These are phyloP conservation scores for Lepidostoma basale DNA, from an alignment of 1,140 invertebrate genomes.

Conservation along the genomic window DNA sequence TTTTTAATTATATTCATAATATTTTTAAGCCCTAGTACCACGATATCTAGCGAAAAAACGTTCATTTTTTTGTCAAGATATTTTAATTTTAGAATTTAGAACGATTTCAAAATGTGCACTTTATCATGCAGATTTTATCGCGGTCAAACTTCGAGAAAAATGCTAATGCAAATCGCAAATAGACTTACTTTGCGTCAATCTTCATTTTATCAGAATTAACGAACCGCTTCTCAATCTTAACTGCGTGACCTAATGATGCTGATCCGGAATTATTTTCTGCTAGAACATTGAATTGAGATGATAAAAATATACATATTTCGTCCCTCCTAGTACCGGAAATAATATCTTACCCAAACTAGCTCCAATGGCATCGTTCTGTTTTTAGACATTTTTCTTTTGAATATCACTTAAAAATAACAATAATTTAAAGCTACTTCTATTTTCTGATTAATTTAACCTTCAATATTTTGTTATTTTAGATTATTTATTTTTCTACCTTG, in stretches of 20 bases:
- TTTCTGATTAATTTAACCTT: too few species aligned
- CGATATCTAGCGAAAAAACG: too few species aligned
- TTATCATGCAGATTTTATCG: neutral
- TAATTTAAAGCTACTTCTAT: too few species aligned
- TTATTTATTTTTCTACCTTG: too few species aligned
- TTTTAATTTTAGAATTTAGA: neutral
- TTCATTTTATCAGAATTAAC: neutral
- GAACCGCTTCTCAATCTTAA: neutral
- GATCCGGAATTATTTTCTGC: neutral
- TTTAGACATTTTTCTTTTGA: too few species aligned
- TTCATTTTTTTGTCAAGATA: too few species aligned
- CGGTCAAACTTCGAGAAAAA: neutral
- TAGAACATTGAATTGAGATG: neutral
- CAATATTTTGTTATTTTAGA: too few species aligned
- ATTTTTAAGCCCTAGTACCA: too few species aligned
- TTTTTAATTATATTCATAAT: too few species aligned
- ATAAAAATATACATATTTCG: neutral
- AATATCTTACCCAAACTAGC: neutral
- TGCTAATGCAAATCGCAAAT: neutral
- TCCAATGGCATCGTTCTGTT: too few species aligned
- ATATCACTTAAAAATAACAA: too few species aligned
- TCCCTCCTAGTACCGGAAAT: neutral
- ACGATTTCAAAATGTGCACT: neutral
- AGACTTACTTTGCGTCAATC: too few species aligned
- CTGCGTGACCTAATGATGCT: neutral